Base-by-base conservation (phyloP, 2,797 vertebrate species). In the Chanos chanos region DNA sequence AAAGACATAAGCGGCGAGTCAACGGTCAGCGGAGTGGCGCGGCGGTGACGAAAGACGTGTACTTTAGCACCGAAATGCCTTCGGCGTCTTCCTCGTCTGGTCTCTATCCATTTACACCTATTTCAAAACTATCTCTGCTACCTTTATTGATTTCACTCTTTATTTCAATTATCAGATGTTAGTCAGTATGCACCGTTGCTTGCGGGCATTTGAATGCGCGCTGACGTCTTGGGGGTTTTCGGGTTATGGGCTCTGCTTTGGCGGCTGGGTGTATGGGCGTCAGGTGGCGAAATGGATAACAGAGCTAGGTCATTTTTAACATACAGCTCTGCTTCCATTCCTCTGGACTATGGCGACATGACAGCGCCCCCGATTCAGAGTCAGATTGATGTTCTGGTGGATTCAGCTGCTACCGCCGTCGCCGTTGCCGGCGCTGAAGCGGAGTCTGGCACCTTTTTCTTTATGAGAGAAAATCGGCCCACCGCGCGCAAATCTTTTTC, bases 141-240 rank as follows among this genome's bases (percentile, higher is more conserved):
- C 61, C 50, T 57, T 27, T 25, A 77, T 74, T 67, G 86, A 89
- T 89, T 77, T 77, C 55, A 69, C 78, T 78, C 83, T 89, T 88
- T 88, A 85, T 84, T 85, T 82, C 82, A 87, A 87, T 91, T 86
- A 89, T 86, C 50, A 60, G 39, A 53, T 60, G 77, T 70, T 75
- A 68, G 48, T 51, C 31, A 31, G 49, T 8, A 52, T 24, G 31
- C 40, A 44, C 15, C 47, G 27, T 56, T 41, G 50, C 28, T 28
- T 16, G 33, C 27, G 48, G 41, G 39, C 39, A 49, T 60, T 51
- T 12, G 28, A 54, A 48, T 47, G 28, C 51, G n/a, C n/a, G n/a
- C n/a, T n/a, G n/a, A n/a, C n/a, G n/a, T n/a, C n/a, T n/a, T n/a
- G 21, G 12, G 18, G 34, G 8, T 31, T 15, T 27, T 28, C 10